phyloP scores from a whole-genome alignment of 2,797 vertebrate genomes.

The Balearica regulorum region DNA sequence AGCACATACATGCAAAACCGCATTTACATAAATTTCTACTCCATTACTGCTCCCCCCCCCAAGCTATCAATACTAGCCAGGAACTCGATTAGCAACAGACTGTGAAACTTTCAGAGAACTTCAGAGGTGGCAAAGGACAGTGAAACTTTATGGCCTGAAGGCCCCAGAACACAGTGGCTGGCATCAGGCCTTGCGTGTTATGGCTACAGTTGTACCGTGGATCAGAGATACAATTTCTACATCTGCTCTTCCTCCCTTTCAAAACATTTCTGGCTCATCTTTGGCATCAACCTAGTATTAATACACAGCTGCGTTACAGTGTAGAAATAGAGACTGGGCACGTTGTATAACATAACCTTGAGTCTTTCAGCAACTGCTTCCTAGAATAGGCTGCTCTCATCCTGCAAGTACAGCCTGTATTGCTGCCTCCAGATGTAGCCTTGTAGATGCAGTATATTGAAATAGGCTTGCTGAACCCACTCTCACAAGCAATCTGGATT shows the following conservation, averaged over 20 bases:
- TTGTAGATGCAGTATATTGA: background rate
- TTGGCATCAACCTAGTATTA: background rate
- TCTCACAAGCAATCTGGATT: background rate
- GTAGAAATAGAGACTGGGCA: background rate
- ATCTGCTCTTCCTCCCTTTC: background rate
- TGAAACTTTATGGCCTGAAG: background rate
- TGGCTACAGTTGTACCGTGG: accelerated
- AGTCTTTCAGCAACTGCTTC: background rate
- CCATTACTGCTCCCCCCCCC: background rate
- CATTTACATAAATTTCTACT: background rate
- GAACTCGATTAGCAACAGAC: background rate
- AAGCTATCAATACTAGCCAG: background rate
- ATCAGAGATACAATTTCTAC: background rate
- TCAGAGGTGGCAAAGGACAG: background rate
- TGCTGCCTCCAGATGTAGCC: background rate
- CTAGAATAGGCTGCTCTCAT: background rate
- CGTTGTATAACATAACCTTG: background rate
- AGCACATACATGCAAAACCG: background rate
- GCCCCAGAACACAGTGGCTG: background rate
- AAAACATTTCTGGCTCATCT: background rate
- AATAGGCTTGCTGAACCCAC: background rate
- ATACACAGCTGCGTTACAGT: background rate
- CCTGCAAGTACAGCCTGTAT: background rate
- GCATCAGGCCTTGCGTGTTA: accelerated
- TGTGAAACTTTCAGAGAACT: background rate